Evolutionary conservation across 2,797 vertebrate genomes (phyloP), one percentile per base, ranked within the genome.

Genomic region (Xerus rutilus): DNA sequence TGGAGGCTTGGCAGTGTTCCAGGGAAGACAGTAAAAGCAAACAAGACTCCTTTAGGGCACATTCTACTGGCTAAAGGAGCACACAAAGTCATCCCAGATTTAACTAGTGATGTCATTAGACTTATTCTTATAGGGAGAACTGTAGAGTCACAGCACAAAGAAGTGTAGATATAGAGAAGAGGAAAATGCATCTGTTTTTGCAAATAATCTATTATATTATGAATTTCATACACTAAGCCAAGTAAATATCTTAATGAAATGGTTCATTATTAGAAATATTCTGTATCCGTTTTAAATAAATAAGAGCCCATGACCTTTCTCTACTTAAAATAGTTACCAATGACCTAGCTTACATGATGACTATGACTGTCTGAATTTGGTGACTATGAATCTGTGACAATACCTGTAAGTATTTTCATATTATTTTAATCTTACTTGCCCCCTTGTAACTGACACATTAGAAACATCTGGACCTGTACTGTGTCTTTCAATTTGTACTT

Each of bases 261-360:
- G 54, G 3, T 52, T 86, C 14, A 86, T 91, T 67, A 21, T 70
- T 85, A 89, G 45, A 94, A 97, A 94, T 90, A 8, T 13, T 93
- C 3, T 59, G 0, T 64, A 59, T 81, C 18, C 35, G 4, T 52
- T 13, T 86, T 49, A 84, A 74, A 23, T 72, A 87, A 88, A 47
- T 81, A 43, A 25, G 23, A 89, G 10, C 7, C 6, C 9, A n/a
- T 54, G 18, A 74, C 7, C 21, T 83, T 78, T 88, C 74, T 5
- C 15, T 73, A 39, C 4, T 91, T 83, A 78, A 82, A 89, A 52
- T 0, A 69, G 1, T 89, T 86, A 59, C 11, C 14, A 76, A 74
- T 91, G 52, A 67, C n/a, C 54, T 59, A 54, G 12, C 7, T 23
- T 78, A 47, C 2, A 18, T 14, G 1, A 18, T 14, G 1, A 43